A percentile compares a stretch with the other conserved stretches of the same genome.
Evolutionary conservation across 2,113 vertebrate genomes (phyloP).

Genomic region (Esox niger): DNA sequence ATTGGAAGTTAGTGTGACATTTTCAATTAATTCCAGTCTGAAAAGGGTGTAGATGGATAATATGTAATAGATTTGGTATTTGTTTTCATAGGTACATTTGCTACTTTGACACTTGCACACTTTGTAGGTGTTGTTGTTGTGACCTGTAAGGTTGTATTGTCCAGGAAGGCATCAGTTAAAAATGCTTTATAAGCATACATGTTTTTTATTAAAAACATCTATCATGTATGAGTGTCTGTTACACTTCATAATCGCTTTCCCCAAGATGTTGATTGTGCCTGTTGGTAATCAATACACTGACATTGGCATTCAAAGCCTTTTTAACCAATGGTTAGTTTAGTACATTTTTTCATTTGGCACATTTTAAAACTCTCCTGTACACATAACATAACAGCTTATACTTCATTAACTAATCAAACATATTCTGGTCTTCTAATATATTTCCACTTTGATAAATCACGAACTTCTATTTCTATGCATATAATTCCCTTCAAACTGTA

Average conservation of each 20-base stretch:
- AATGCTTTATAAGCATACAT: neutral
- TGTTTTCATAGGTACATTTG: neutral
- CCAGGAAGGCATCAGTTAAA: neutral
- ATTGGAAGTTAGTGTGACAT: neutral
- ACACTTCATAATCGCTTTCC: neutral
- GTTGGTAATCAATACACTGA: no score
- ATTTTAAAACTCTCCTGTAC: no score
- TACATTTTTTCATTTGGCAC: no score
- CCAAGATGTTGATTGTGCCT: neutral
- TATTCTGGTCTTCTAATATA: no score
- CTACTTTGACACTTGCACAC: neutral
- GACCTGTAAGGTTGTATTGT: no score
- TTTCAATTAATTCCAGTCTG: neutral
- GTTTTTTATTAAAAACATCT: neutral
- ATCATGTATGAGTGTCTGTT: neutral
- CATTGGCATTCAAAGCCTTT: no score
- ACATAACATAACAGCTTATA: no score
- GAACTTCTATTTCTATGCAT: no score
- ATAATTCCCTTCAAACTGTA: no score
- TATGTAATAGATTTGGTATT: neutral
- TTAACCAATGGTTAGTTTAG: no score
- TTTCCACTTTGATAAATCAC: no score
- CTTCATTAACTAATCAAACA: no score
- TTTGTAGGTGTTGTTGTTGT: neutral
- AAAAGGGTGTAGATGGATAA: neutral